Percentiles rank a stretch among this genome's conserved stretches.
phyloP scores from a whole-genome alignment of 2,888 invertebrate genomes.

The Bembecia ichneumoniformis region DNA sequence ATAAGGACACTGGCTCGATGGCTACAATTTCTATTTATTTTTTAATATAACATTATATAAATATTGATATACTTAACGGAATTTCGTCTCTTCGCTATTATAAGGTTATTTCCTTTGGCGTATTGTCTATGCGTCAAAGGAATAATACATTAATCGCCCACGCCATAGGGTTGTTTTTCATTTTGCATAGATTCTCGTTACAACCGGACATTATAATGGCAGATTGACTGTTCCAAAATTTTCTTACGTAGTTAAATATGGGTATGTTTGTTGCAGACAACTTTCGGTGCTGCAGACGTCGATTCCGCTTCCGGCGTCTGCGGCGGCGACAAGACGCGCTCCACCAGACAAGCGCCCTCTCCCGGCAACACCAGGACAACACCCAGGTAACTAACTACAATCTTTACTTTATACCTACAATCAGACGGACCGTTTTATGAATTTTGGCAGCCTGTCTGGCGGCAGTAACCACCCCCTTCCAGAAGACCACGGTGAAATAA shows the following conservation, averaged over 20 bases:
- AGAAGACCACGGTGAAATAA: too few relatives aligned
- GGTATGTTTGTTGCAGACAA: slow-evolving; percentile 66
- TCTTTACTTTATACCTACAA: background rate
- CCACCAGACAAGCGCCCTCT: slow-evolving; percentile 86
- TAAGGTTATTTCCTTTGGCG: too few relatives aligned
- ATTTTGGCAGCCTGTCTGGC: too few relatives aligned
- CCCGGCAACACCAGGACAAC: slow-evolving; percentile 74
- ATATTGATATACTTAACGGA: too few relatives aligned
- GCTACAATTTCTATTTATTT: too few relatives aligned
- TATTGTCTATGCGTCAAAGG: too few relatives aligned
- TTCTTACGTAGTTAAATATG: background rate
- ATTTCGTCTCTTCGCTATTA: too few relatives aligned
- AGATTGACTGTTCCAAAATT: background rate
- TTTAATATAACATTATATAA: too few relatives aligned
- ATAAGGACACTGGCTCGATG: too few relatives aligned
- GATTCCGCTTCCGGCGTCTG: slow-evolving; percentile 85
- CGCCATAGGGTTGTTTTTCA: background rate
- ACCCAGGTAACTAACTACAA: slow-evolving; percentile 29
- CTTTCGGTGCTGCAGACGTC: slow-evolving; percentile 80
- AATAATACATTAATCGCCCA: too few relatives aligned
- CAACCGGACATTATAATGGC: background rate
- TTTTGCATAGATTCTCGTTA: background rate
- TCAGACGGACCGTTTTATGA: background rate
- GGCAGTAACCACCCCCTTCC: too few relatives aligned
- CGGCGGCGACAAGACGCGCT: slow-evolving; percentile 81